These are phyloP conservation scores for Rhodeus uyekii DNA, from an alignment of 2,797 vertebrate species.

Conservation along the genomic window DNA sequence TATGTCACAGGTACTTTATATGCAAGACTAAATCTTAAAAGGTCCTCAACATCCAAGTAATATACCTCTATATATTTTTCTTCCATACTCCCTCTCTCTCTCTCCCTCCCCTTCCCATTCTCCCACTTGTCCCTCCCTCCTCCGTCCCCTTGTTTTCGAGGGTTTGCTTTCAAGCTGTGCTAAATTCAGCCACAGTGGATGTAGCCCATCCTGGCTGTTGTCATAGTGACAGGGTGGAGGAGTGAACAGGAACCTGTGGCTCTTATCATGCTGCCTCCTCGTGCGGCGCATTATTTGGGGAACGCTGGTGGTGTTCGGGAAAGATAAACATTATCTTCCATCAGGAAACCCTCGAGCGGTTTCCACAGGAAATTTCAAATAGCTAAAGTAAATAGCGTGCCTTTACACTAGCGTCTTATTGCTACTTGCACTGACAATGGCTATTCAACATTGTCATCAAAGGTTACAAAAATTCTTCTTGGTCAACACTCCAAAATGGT, in stretches of 20 bases:
- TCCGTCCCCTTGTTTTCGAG: slow-evolving; percentile 39
- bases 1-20: slow-evolving; percentile 88
- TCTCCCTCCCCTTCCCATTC: slow-evolving; percentile 4
- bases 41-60: background rate
- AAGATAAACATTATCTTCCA: slow-evolving; percentile 99
- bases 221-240: slow-evolving; percentile 69
- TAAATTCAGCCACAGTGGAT: slow-evolving; percentile 29
- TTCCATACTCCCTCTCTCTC: background rate
- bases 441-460: slow-evolving; percentile 78
- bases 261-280: slow-evolving; percentile 88
- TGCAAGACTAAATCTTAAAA: slow-evolving; percentile 14
- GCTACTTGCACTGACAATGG: slow-evolving; percentile 76
- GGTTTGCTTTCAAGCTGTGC: slow-evolving; percentile 33
- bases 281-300: slow-evolving; percentile 95
- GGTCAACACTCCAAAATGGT: slow-evolving; percentile 46
- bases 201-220: slow-evolving; percentile 70
- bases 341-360: slow-evolving; percentile 98
- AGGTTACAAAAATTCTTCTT: slow-evolving; percentile 66
- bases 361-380: slow-evolving; percentile 99
- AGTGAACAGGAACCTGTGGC: slow-evolving; percentile 89
- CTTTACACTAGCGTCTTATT: slow-evolving; percentile 77
- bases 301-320: slow-evolving; percentile 96
- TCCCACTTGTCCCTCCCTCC: slow-evolving; percentile 1
- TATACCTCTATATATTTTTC: background rate
- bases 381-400: slow-evolving; percentile 98